Percentiles rank a stretch among this genome's conserved stretches.
These are phyloP conservation scores for Oryctes rhinoceros DNA, from an alignment of 1,140 invertebrate genomes.

Conservation along the genomic window DNA sequence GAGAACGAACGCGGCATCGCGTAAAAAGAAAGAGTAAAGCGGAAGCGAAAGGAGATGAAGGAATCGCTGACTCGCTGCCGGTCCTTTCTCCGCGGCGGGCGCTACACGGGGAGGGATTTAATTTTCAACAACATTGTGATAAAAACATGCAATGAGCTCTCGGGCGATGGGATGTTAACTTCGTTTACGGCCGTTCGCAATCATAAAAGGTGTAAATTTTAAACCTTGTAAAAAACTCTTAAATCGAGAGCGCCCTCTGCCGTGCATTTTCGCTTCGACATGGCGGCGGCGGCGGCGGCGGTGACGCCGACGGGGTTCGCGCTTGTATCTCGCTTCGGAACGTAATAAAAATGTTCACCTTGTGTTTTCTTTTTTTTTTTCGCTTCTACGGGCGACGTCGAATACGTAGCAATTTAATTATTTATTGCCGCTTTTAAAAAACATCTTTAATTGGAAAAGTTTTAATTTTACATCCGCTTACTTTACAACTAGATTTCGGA, in stretches of 20 bases:
- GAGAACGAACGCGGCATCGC: background rate
- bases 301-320: background rate
- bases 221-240: conserved; percentile 45
- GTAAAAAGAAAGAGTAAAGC: background rate
- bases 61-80: background rate
- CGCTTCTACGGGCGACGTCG: background rate
- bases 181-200: conserved; percentile 45
- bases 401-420: conserved; percentile 27
- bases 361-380: background rate
- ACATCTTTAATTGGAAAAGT: conserved; percentile 31
- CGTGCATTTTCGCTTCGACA: background rate
- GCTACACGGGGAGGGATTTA: conserved; percentile 42
- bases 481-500: conserved; percentile 4
- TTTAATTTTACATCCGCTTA: conserved; percentile 11
- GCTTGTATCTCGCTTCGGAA: background rate
- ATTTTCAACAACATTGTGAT: conserved; percentile 47
- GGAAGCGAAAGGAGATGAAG: background rate
- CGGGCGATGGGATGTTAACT: conserved; percentile 46
- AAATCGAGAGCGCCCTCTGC: conserved; percentile 29
- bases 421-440: conserved; percentile 8
- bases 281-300: background rate
- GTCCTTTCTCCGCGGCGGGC: background rate
- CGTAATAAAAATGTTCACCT: conserved; percentile 32
- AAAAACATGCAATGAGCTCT: conserved; percentile 43
- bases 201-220: conserved; percentile 48